Evolutionary conservation across 92 coral and sea anemone species (phyloP).

Genomic region (Porites cylindrica): DNA sequence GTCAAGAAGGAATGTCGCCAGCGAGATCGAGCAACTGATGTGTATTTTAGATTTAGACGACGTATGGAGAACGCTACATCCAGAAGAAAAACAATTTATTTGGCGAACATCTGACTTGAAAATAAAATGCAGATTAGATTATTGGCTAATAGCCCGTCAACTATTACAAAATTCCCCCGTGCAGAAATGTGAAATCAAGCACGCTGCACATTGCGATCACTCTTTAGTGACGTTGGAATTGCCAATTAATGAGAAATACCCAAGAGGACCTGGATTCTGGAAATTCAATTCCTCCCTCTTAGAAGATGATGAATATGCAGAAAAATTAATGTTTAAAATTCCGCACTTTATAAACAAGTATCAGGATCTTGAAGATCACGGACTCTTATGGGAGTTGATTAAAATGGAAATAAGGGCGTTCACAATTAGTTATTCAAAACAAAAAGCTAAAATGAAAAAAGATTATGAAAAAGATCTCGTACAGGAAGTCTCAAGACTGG

Average conservation of each 20-base stretch:
- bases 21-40: slow-evolving; percentile 18
- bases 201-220: slow-evolving; percentile 10
- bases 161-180: no score
- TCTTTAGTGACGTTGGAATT: slow-evolving; percentile 12
- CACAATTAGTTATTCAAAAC: not conserved
- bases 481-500: not conserved
- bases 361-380: not conserved
- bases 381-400: not conserved
- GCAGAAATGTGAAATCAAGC: not conserved
- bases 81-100: slow-evolving; percentile 6
- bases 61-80: slow-evolving; percentile 12
- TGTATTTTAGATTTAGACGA: slow-evolving; percentile 11
- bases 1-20: not conserved
- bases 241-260: slow-evolving; percentile 4
- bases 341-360: not conserved
- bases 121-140: no score
- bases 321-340: not conserved
- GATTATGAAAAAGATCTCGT: not conserved
- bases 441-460: not conserved
- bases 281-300: not conserved
- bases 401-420: slow-evolving; percentile 2
- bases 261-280: slow-evolving; percentile 8
- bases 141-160: no score
- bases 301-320: not conserved
- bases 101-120: no score